Percentiles rank a stretch among this genome's conserved stretches.
Evolutionary conservation across 1,140 invertebrate species (phyloP).

Genomic region (Polyergus mexicanus): DNA sequence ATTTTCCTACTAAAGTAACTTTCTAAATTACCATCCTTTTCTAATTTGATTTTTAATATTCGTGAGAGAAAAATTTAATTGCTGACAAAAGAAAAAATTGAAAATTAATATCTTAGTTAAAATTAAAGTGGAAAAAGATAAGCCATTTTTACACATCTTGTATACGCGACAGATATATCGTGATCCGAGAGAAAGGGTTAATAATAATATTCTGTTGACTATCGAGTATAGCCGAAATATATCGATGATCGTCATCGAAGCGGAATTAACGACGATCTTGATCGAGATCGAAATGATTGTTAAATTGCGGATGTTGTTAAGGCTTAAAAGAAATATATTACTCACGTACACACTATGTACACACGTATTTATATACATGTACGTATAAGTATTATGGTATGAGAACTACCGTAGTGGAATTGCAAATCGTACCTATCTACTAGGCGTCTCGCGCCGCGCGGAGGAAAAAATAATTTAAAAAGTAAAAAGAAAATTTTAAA

Average conservation of each 20-base stretch:
- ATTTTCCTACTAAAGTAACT: neutral
- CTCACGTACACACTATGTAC: constrained; percentile 48
- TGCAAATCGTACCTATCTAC: constrained; percentile 74
- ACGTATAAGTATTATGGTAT: constrained; percentile 50
- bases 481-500: constrained; percentile 3
- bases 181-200: constrained; percentile 17
- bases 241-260: constrained; percentile 57
- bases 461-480: constrained; percentile 30
- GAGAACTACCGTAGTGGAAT: constrained; percentile 76
- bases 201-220: constrained; percentile 54
- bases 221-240: constrained; percentile 50
- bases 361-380: constrained; percentile 56
- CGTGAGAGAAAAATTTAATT: neutral
- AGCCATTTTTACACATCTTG: neutral
- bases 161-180: constrained; percentile 12
- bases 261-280: constrained; percentile 62
- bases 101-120: constrained; percentile 9
- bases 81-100: neutral
- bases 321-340: constrained; percentile 64
- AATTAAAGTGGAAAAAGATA: neutral
- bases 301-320: constrained; percentile 54
- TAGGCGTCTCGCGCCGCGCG: constrained; percentile 31
- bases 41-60: neutral
- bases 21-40: neutral
- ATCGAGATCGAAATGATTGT: constrained; percentile 49